Percentiles rank a stretch among this genome's conserved stretches.
Evolutionary conservation across 1,140 invertebrate genomes (phyloP).

Genomic region (Trachymyrmex cornetzi): DNA sequence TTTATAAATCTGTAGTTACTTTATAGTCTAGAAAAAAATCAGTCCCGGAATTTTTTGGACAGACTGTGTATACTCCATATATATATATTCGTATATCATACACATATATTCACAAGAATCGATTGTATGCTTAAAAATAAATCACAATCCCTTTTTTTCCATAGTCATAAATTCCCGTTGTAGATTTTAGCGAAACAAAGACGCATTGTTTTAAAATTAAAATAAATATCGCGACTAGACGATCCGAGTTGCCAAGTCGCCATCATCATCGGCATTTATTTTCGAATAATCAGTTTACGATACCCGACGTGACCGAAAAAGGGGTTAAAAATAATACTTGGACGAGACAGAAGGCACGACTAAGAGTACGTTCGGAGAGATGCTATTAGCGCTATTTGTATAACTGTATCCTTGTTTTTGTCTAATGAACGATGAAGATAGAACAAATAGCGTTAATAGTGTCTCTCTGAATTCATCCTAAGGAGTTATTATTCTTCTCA

Average conservation of each 20-base stretch:
- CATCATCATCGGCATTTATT: constrained; percentile 73
- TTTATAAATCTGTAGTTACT: too few species aligned
- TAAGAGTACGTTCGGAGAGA: constrained; percentile 18
- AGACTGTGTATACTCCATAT: too few species aligned
- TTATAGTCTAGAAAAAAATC: too few species aligned
- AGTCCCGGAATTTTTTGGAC: too few species aligned
- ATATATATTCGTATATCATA: too few species aligned
- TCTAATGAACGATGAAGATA: too few species aligned
- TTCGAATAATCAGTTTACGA: constrained; percentile 73
- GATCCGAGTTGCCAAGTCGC: constrained; percentile 41
- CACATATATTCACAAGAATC: too few species aligned
- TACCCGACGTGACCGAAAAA: constrained; percentile 60
- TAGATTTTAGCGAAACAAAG: constrained; percentile 33
- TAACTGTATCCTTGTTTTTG: too few species aligned
- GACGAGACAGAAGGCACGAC: constrained; percentile 27
- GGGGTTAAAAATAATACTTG: constrained; percentile 75
- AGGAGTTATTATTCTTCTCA: too few species aligned
- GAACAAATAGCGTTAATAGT: too few species aligned
- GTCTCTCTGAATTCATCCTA: too few species aligned
- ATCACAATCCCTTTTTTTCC: neutral
- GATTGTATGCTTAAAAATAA: constrained; percentile 42
- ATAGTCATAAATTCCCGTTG: neutral
- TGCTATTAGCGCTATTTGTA: too few species aligned
- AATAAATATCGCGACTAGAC: neutral
- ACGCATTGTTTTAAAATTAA: constrained; percentile 25